These are phyloP conservation scores for Momotus momota DNA, from an alignment of 2,797 vertebrate species.

Conservation along the genomic window DNA sequence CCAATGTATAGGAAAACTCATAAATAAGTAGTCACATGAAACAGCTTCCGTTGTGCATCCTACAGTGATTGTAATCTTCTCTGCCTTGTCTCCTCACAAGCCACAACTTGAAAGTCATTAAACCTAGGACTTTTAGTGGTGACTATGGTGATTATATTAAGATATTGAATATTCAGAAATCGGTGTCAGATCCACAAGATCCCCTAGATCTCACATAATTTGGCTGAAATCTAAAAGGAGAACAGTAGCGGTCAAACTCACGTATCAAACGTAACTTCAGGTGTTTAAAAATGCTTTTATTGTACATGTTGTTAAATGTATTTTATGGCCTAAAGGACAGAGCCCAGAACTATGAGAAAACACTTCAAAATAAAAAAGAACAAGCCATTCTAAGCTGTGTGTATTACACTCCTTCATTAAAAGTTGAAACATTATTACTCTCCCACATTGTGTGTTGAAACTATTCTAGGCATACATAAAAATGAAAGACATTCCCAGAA, in stretches of 20 bases:
- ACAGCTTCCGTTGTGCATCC: rapidly evolving
- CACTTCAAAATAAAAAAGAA: background rate
- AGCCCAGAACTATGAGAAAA: background rate
- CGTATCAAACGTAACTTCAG: background rate
- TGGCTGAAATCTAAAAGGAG: background rate
- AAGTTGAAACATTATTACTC: background rate
- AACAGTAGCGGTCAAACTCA: background rate
- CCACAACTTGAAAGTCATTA: background rate
- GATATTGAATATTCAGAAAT: background rate
- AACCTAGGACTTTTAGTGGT: background rate
- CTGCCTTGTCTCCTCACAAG: background rate
- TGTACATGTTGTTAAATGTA: background rate
- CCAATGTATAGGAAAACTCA: background rate
- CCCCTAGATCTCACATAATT: background rate
- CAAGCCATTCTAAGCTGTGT: background rate
- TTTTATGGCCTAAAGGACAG: background rate
- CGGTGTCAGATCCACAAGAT: background rate
- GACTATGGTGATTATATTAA: background rate
- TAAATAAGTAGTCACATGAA: background rate
- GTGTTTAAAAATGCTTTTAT: background rate
- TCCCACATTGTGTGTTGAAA: background rate
- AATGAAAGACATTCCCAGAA: background rate
- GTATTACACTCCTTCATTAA: background rate
- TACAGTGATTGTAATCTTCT: background rate
- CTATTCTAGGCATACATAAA: background rate